A percentile compares a stretch with the other conserved stretches of the same genome.
These are phyloP conservation scores for Penelope pileata DNA, from an alignment of 2,113 vertebrate genomes.

Conservation along the genomic window DNA sequence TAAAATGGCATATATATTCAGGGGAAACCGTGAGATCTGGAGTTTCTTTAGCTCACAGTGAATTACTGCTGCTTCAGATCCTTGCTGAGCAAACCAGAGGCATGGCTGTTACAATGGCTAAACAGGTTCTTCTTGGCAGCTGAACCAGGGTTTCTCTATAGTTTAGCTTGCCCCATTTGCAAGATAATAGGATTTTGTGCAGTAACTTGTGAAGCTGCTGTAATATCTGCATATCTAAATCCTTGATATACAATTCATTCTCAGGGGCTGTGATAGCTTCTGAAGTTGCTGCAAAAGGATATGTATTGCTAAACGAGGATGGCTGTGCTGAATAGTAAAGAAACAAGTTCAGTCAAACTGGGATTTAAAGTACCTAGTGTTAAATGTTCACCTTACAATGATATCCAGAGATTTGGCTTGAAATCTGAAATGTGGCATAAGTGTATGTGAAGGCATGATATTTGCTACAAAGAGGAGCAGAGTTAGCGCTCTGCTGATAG, in stretches of 20 bases:
- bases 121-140: slow-evolving; percentile 29
- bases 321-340: not conserved
- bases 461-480: not conserved
- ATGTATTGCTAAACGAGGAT: not conserved
- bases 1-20: not conserved
- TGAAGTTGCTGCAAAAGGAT: not conserved
- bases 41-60: not conserved
- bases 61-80: not conserved
- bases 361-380: not conserved
- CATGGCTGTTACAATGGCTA: not conserved
- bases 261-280: not conserved
- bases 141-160: not conserved
- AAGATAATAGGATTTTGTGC: not conserved
- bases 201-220: not conserved
- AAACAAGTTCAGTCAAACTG: not conserved
- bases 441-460: not conserved
- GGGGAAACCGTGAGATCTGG: not conserved
- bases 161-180: not conserved
- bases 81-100: not conserved
- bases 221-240: slow-evolving; percentile 29
- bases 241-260: not conserved
- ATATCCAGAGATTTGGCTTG: not conserved
- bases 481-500: not conserved
- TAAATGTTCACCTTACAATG: not conserved
- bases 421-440: not conserved